Conservation (phyloP, 2,113 vertebrate species). For the Bubo scandiacus region DNA sequence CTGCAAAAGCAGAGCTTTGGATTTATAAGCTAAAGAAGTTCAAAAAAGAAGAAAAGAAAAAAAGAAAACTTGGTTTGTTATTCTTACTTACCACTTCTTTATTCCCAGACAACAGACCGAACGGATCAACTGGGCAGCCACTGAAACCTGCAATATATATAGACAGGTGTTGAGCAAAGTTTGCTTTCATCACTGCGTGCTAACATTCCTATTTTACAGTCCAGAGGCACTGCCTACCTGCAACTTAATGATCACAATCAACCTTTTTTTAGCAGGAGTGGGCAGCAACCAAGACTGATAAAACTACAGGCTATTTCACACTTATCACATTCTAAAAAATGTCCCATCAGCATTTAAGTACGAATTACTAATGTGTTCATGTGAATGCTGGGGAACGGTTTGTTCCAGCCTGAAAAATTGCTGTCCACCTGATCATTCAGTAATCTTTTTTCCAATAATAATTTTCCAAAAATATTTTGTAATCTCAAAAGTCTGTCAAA, state of each 20-base stretch:
- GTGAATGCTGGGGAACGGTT: not conserved
- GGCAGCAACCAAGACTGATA: conserved; percentile 29
- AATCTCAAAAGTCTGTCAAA: conserved; percentile 9
- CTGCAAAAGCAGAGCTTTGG: not conserved
- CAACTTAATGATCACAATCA: conserved; percentile 68
- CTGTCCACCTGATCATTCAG: not conserved
- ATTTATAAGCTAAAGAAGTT: not conserved
- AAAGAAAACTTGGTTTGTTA: not conserved
- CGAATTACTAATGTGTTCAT: not conserved
- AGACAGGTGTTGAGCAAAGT: conserved; percentile 79
- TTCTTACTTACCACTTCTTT: conserved; percentile 75
- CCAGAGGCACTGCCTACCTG: conserved; percentile 76
- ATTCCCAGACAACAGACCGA: conserved; percentile 52
- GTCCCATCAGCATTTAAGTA: conserved; percentile 51
- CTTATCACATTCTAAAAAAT: conserved; percentile 54
- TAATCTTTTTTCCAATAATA: conserved; percentile 42
- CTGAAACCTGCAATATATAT: conserved; percentile 71
- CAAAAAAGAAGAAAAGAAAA: not conserved
- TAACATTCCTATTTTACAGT: conserved; percentile 75
- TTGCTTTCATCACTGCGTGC: conserved; percentile 71
- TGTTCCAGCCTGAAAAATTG: conserved; percentile 44
- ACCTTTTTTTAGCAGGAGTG: conserved; percentile 52
- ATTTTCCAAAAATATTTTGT: conserved; percentile 39
- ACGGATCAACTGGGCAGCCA: conserved; percentile 53
- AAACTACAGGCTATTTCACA: conserved; percentile 8